These are phyloP conservation scores for Muricea muricata DNA, from an alignment of 92 coral and sea anemone genomes.

Conservation along the genomic window DNA sequence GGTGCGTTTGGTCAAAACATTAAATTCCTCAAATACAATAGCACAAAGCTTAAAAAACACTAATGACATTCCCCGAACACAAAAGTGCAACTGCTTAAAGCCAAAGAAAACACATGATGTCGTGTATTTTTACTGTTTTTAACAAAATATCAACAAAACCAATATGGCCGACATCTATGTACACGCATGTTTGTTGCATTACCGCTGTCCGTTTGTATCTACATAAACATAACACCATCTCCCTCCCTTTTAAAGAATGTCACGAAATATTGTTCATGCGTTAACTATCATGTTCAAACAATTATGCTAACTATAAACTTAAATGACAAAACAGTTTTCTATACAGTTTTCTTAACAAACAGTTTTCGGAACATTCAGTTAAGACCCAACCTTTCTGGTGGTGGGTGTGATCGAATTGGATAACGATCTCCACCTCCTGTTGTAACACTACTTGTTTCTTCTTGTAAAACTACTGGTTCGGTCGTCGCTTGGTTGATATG, in stretches of 20 bases:
- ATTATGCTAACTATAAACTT: not conserved
- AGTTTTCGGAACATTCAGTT: not conserved
- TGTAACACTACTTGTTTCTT: not conserved
- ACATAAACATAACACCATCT: conserved; percentile 6
- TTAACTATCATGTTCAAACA: conserved; percentile 1
- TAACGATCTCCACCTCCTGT: not conserved
- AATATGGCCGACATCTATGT: too few relatives aligned
- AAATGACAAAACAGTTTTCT: not conserved
- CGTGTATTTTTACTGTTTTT: too few relatives aligned
- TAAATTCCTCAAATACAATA: too few relatives aligned
- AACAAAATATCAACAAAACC: too few relatives aligned
- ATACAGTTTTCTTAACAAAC: too few relatives aligned
- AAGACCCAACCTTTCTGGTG: conserved; percentile 3
- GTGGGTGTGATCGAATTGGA: conserved; percentile 12
- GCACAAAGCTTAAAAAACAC: too few relatives aligned
- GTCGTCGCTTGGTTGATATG: not conserved
- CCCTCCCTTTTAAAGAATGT: not conserved
- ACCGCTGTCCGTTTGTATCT: not conserved
- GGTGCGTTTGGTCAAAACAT: too few relatives aligned
- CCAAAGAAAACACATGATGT: too few relatives aligned
- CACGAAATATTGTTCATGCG: not conserved
- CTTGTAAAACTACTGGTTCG: not conserved
- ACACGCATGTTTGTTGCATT: too few relatives aligned
- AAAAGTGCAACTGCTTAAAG: too few relatives aligned
- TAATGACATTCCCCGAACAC: too few relatives aligned